Evolutionary conservation across 2,797 vertebrate genomes (phyloP).

Genomic region (Eremophila alpestris): DNA sequence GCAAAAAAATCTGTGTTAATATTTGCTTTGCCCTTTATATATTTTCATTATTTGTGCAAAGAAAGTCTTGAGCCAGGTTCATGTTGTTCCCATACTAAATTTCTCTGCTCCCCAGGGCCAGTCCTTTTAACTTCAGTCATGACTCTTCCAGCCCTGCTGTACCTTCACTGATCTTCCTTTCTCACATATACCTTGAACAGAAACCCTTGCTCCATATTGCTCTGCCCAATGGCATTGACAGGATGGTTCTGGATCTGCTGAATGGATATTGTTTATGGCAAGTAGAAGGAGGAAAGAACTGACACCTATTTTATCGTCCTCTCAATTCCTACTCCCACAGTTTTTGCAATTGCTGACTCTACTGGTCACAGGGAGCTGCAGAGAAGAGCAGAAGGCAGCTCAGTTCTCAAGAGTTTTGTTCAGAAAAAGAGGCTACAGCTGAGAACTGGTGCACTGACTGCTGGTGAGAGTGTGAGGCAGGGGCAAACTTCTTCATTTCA

Average conservation of each 20-base stretch:
- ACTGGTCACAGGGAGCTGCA: neutral
- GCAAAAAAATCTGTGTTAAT: neutral
- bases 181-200: neutral
- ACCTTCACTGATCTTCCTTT: neutral
- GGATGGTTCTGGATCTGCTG: neutral
- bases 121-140: neutral
- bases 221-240: neutral
- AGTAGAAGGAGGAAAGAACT: neutral
- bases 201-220: neutral
- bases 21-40: neutral
- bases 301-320: neutral
- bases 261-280: neutral
- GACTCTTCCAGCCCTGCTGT: neutral
- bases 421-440: neutral
- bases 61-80: neutral
- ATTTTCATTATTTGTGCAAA: neutral
- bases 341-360: neutral
- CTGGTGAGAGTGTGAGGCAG: neutral
- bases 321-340: neutral
- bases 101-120: neutral
- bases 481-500: neutral
- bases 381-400: neutral
- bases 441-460: neutral
- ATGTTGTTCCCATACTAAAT: fast-evolving
- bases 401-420: neutral